A percentile compares a stretch with the other conserved stretches of the same genome.
Conservation (phyloP, 1,140 invertebrate species). For the Centruroides sculpturatus region DNA sequence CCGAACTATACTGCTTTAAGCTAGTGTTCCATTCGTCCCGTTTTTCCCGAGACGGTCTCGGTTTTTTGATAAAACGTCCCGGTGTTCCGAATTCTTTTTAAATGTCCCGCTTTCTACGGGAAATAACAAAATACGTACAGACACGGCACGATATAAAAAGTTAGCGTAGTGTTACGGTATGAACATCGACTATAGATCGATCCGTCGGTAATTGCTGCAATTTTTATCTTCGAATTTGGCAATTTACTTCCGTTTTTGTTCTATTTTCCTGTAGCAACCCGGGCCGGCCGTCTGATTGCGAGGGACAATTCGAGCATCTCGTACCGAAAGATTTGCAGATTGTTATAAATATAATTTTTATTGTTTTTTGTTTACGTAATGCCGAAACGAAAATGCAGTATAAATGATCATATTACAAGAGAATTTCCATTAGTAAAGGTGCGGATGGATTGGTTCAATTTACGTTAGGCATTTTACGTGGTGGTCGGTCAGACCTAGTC, state of each 20-base stretch:
- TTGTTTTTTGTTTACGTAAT: not conserved
- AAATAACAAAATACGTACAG: no score
- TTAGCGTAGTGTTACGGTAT: constrained; percentile 13
- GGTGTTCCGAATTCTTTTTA: no score
- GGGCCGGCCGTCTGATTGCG: no score
- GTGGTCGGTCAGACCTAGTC: not conserved
- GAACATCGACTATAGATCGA: not conserved
- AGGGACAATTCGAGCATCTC: no score
- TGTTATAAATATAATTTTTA: not conserved
- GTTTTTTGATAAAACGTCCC: constrained; percentile 25
- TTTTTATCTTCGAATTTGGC: no score
- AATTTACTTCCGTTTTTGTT: no score
- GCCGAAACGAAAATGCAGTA: not conserved
- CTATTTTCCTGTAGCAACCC: not conserved
- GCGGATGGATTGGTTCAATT: not conserved
- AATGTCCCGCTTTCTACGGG: constrained; percentile 35
- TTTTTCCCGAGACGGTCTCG: not conserved
- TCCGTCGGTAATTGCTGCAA: not conserved
- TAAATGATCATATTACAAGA: not conserved
- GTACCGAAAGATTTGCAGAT: not conserved
- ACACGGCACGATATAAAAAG: no score
- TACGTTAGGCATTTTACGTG: constrained; percentile 11
- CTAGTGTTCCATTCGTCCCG: not conserved
- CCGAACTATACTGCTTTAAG: no score
- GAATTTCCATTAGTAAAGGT: not conserved